These are phyloP conservation scores for Nansenia antarctica DNA, from an alignment of 2,113 vertebrate species.

Conservation along the genomic window DNA sequence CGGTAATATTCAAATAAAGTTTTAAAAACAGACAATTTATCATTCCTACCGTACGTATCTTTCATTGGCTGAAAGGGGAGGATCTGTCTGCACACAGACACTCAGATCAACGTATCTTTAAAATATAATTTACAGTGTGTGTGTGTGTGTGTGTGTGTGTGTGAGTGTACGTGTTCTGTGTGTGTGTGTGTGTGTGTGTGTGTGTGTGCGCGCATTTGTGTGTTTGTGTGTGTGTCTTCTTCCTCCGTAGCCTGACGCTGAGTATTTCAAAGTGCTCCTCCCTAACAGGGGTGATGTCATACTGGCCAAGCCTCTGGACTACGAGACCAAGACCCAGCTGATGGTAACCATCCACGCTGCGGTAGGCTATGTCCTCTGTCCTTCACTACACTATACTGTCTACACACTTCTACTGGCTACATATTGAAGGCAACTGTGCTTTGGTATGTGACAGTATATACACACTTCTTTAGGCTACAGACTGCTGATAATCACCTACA, in stretches of 20 bases:
- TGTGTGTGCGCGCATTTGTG: background rate
- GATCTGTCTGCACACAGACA: background rate
- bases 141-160: too few species aligned
- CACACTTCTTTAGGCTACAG: too few species aligned
- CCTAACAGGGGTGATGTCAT: conserved; percentile 79
- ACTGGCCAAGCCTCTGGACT: conserved; percentile 79
- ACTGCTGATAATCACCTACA: too few species aligned
- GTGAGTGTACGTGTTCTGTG: too few species aligned
- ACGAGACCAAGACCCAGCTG: conserved; percentile 76
- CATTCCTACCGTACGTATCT: background rate
- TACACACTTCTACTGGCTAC: too few species aligned
- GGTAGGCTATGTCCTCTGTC: conserved; percentile 47
- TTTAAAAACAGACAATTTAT: background rate
- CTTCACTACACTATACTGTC: too few species aligned
- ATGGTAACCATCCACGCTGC: conserved; percentile 74
- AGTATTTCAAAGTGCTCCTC: conserved; percentile 78
- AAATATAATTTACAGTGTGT: too few species aligned
- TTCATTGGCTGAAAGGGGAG: background rate
- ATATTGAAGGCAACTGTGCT: too few species aligned
- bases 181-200: too few species aligned
- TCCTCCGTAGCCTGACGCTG: conserved; percentile 78
- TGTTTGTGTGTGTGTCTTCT: conserved; percentile 15
- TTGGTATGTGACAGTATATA: too few species aligned
- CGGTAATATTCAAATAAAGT: conserved; percentile 58
- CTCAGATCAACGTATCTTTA: too few species aligned